These are phyloP conservation scores for Eilema depressum DNA, from an alignment of 2,888 invertebrate genomes.

Conservation along the genomic window DNA sequence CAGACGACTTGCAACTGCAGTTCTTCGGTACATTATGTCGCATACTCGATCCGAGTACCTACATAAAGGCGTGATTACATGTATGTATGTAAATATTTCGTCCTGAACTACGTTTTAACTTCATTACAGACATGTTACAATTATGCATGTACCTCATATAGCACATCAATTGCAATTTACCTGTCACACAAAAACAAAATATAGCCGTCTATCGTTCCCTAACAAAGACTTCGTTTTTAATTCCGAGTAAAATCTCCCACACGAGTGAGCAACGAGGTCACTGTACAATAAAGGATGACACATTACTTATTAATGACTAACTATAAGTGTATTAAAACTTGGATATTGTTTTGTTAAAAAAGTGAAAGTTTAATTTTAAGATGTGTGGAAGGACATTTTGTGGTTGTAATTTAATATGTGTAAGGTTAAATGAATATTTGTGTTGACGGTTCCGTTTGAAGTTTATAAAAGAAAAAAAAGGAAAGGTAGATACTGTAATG, in stretches of 20 bases:
- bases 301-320: constrained; percentile 45
- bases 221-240: constrained; percentile 46
- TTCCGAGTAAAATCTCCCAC: constrained; percentile 53
- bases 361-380: constrained; percentile 27
- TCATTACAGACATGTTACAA: not conserved
- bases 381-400: not conserved
- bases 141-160: constrained; percentile 12
- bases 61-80: too few species aligned
- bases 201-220: constrained; percentile 30
- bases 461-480: not conserved
- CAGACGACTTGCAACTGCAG: too few species aligned
- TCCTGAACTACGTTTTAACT: not conserved
- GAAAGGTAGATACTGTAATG: too few species aligned
- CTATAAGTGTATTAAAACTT: constrained; percentile 10
- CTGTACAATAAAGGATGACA: constrained; percentile 61
- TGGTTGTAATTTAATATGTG: not conserved
- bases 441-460: not conserved
- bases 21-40: too few species aligned
- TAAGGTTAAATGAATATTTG: not conserved
- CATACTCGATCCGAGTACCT: too few species aligned
- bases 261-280: constrained; percentile 56
- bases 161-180: constrained; percentile 34
- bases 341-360: constrained; percentile 12
- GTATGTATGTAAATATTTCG: not conserved
- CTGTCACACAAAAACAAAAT: constrained; percentile 39